These are phyloP conservation scores for Julus scandinavius DNA, from an alignment of 2,888 invertebrate species.

Conservation along the genomic window DNA sequence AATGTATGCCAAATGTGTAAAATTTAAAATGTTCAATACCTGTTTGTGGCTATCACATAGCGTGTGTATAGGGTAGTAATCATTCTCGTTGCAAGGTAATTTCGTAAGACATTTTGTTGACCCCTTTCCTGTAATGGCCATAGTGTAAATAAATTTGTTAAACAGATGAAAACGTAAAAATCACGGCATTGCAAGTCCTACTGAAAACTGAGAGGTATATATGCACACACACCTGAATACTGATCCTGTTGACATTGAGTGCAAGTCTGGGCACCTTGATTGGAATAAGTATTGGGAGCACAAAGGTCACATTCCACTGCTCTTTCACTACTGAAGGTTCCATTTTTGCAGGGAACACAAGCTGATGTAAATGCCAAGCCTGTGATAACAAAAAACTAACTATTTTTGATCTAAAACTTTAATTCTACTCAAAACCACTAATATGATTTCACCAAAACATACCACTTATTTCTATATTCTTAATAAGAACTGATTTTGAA, in stretches of 20 bases:
- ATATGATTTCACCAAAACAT: constrained; percentile 53
- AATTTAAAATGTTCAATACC: constrained; percentile 61
- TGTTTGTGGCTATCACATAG: constrained; percentile 68
- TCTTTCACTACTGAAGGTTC: constrained; percentile 67
- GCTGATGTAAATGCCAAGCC: constrained; percentile 71
- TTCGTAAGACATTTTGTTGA: constrained; percentile 67
- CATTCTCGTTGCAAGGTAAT: constrained; percentile 68
- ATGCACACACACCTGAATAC: constrained; percentile 63
- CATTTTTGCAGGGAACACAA: constrained; percentile 67
- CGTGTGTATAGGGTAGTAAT: constrained; percentile 69
- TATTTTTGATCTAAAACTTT: constrained; percentile 63
- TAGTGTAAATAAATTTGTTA: not conserved
- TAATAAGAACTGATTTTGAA: constrained; percentile 67
- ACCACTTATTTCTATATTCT: constrained; percentile 67
- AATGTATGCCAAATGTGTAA: not conserved
- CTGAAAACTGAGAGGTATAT: not conserved
- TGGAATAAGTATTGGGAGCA: constrained; percentile 67
- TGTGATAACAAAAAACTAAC: constrained; percentile 62
- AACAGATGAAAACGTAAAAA: too few species aligned
- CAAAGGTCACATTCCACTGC: constrained; percentile 67
- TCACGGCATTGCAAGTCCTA: too few species aligned
- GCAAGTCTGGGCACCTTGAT: constrained; percentile 67
- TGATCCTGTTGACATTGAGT: constrained; percentile 66
- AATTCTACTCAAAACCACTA: constrained; percentile 60
- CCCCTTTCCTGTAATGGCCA: constrained; percentile 64